These are phyloP conservation scores for Ia io DNA, from an alignment of 2,113 vertebrate species.

Conservation along the genomic window DNA sequence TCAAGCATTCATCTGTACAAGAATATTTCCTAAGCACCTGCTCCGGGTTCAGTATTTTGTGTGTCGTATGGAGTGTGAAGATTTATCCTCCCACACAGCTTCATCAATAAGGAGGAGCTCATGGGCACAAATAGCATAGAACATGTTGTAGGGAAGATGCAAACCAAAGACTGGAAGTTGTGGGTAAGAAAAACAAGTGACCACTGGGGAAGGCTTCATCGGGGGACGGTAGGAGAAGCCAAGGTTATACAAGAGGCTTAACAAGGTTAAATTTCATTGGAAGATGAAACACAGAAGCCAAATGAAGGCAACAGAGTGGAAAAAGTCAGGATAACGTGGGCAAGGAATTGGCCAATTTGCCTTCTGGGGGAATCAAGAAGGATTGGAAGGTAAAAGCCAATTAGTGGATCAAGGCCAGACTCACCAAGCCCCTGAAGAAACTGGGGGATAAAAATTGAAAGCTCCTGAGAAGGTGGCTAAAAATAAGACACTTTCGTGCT, in stretches of 20 bases:
- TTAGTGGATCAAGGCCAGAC: constrained; percentile 39
- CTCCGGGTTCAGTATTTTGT: neutral
- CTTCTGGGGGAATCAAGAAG: constrained; percentile 14
- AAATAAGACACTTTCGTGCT: neutral
- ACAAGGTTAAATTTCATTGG: neutral
- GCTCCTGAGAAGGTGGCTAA: neutral
- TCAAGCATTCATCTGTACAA: neutral
- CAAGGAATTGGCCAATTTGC: constrained; percentile 21
- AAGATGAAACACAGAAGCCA: neutral
- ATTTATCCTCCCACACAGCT: neutral
- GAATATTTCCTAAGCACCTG: neutral
- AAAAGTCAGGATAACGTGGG: neutral
- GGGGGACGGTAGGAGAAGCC: neutral
- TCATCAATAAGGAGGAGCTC: neutral
- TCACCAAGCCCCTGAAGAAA: neutral
- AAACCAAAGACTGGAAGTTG: neutral
- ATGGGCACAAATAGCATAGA: neutral
- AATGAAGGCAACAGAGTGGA: neutral
- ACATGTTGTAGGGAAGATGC: neutral
- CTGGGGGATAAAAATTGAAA: neutral
- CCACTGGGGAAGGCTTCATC: neutral
- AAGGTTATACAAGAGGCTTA: neutral
- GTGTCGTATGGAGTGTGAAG: neutral
- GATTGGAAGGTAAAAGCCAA: constrained; percentile 57
- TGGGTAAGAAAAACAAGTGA: neutral